phyloP scores from a whole-genome alignment of 2,113 vertebrate species.

The Danio rerio region GRCz12tu NC_133192.1:27388501-27389000 shows the following conservation, averaged over 20 bases:
- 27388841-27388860: neutral
- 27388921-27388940: neutral
- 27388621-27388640: slow-evolving; percentile 9
- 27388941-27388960: neutral
- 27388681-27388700: slow-evolving; percentile 26
- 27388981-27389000: neutral
- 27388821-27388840: neutral
- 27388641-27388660: slow-evolving; percentile 38
- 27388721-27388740: slow-evolving; percentile 1
- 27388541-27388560: neutral
- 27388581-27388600: no score
- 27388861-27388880: neutral
- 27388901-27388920: neutral
- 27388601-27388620: neutral
- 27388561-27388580: neutral
- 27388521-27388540: neutral
- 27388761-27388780: neutral
- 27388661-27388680: slow-evolving; percentile 15
- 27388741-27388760: neutral
- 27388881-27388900: neutral
- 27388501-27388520: neutral
- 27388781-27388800: neutral
- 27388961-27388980: neutral
- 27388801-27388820: neutral
- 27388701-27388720: slow-evolving; percentile 2